Evolutionary conservation across 64 coral and sea anemone genomes (phyloP).

Genomic region (Exaiptasia diaphana): DNA sequence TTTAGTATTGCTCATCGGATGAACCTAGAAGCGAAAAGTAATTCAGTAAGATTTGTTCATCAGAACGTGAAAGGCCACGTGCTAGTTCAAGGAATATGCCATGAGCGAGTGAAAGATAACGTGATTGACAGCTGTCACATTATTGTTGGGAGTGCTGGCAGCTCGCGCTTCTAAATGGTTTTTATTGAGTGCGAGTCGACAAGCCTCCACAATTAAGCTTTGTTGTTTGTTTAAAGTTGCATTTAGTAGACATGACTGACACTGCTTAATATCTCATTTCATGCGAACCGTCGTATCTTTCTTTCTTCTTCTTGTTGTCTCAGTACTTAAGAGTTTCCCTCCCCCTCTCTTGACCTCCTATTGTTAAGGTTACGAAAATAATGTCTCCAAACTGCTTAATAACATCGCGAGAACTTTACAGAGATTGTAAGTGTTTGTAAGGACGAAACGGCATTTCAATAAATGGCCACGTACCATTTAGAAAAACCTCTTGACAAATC

Average conservation of each 20-base stretch:
- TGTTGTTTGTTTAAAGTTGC: constrained; percentile 44
- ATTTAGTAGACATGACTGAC: constrained; percentile 16
- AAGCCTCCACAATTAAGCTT: constrained; percentile 31
- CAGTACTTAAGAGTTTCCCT: constrained; percentile 28
- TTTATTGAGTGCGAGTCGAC: constrained; percentile 32
- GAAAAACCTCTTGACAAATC: constrained; percentile 26
- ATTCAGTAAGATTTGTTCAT: too few relatives aligned
- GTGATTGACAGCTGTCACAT: constrained; percentile 29
- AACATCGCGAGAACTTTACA: constrained; percentile 15
- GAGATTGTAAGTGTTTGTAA: constrained; percentile 10
- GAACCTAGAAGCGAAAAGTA: too few relatives aligned
- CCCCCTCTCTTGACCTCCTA: constrained; percentile 42
- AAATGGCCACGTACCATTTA: constrained; percentile 18
- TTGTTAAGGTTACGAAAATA: constrained; percentile 34
- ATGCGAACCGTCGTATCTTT: not conserved
- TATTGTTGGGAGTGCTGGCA: constrained; percentile 19
- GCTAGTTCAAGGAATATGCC: constrained; percentile 2
- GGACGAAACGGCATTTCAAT: constrained; percentile 3
- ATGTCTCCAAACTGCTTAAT: constrained; percentile 25
- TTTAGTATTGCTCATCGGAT: too few relatives aligned
- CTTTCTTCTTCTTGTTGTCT: constrained; percentile 22
- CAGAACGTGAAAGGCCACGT: not conserved
- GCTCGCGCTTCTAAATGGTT: constrained; percentile 23
- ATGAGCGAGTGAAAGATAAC: not conserved
- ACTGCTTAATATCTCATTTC: constrained; percentile 11